Base-by-base conservation (phyloP, 2,888 invertebrate species). In the Belgica antarctica region DNA sequence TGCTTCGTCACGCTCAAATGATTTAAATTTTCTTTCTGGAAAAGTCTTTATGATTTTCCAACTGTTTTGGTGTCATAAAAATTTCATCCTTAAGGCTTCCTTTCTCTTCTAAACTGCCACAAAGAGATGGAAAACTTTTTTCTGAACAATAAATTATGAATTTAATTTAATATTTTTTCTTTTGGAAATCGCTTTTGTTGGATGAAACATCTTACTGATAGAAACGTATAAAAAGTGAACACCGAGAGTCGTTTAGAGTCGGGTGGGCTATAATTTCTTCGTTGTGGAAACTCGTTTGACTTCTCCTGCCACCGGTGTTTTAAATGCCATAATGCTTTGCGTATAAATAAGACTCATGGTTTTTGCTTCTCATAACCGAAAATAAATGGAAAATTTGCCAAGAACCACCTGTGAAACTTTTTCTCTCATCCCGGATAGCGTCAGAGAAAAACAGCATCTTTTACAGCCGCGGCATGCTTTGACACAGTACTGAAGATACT, bases 121-220 rank as follows among this genome's bases (percentile, higher is more conserved):
- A 31, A 31, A 31, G 12, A 28, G 27, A 61, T 17, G 25, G 7
- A 61, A 61, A 22, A 61, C 27, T 7, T 52, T 52, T 61, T 57
- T 57, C 5, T 10, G 27, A 24, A 52, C 28, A 15, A 66, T 66
- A 66, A 66, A 66, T 66, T 66, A 66, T 66, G 27, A 66, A 66
- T 47, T 66, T 66, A 66, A 66, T 66, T 66, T 66, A 66, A 66
- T 47, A 66, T 66, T 47, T 12, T 28, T 47, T 36, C 34, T 46
- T n/a, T 24, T 15, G 1, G 24, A 28, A 66, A 66, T 41, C n/a
- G 63, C 36, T 61, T 25, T 31, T 31, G n/a, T n/a, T n/a, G n/a
- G n/a, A n/a, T n/a, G n/a, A n/a, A n/a, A n/a, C n/a, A n/a, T n/a
- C 41, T 41, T 15, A 41, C 41, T n/a, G n/a, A 41, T 41, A n/a